These are phyloP conservation scores for Rhea americana DNA, from an alignment of 2,113 vertebrate species.

Conservation along the genomic window DNA sequence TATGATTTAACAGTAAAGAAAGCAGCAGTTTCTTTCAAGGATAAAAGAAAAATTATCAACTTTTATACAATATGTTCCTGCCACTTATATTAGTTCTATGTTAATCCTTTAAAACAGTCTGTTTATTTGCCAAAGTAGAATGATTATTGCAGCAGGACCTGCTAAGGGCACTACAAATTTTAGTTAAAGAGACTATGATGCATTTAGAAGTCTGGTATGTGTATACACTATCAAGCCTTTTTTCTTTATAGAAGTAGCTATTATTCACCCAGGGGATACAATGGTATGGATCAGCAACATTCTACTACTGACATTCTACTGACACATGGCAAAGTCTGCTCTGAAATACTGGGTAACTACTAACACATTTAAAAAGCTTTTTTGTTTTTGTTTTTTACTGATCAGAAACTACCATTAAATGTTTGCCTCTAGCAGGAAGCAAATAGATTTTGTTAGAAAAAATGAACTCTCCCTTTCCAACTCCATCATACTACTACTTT, in stretches of 20 bases:
- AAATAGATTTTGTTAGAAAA: background rate
- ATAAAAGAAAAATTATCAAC: background rate
- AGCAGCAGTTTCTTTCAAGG: background rate
- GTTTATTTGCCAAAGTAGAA: background rate
- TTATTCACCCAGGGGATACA: background rate
- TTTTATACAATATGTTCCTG: background rate
- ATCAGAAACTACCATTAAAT: background rate
- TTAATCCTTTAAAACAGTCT: background rate
- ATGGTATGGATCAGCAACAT: background rate
- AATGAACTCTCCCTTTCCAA: background rate
- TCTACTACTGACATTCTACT: background rate
- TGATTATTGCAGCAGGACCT: background rate
- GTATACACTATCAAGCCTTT: background rate
- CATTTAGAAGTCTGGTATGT: background rate
- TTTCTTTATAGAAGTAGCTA: background rate
- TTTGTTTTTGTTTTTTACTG: background rate
- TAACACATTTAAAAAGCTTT: background rate
- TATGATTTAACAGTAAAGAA: background rate
- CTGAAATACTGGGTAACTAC: background rate
- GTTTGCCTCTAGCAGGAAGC: background rate
- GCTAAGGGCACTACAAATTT: background rate
- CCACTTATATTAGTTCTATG: background rate
- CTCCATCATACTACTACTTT: background rate
- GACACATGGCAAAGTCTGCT: background rate
- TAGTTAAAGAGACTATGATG: background rate